phyloP scores from a whole-genome alignment of 2,888 invertebrate genomes.

The Metacarcinus magister region DNA sequence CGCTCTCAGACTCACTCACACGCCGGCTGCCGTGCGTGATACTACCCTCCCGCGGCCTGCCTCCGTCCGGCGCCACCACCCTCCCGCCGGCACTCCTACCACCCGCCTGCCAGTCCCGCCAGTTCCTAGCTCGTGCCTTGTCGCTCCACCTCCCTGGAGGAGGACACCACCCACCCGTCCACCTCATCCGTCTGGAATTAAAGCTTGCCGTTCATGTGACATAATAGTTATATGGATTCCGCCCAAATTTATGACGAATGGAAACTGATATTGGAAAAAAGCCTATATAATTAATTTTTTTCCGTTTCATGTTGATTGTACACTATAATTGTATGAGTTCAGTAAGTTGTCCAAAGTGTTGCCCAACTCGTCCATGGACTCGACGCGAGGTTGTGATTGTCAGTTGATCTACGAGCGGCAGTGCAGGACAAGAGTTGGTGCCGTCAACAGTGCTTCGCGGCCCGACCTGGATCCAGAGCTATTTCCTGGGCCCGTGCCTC shows the following conservation, averaged over 20 bases:
- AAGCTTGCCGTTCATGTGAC: conserved; percentile 35
- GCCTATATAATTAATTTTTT: background rate
- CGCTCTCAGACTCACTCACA: conserved; percentile 76
- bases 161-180: conserved; percentile 62
- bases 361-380: background rate
- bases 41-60: conserved; percentile 71
- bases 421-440: background rate
- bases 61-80: conserved; percentile 62
- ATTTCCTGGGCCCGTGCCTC: conserved; percentile 64
- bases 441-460: conserved; percentile 52
- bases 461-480: conserved; percentile 33
- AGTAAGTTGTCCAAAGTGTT: background rate
- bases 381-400: background rate
- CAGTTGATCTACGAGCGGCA: conserved; percentile 47
- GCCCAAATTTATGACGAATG: conserved; percentile 60
- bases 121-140: conserved; percentile 73
- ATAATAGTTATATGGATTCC: conserved; percentile 53
- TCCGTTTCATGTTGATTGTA: background rate
- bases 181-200: conserved; percentile 59
- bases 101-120: conserved; percentile 56
- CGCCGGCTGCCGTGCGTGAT: conserved; percentile 74
- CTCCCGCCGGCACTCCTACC: conserved; percentile 64
- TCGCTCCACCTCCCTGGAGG: conserved; percentile 56
- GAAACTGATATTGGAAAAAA: conserved; percentile 54
- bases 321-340: background rate